Conservation (phyloP, 1,140 invertebrate species). For the Ylistrum balloti region DNA sequence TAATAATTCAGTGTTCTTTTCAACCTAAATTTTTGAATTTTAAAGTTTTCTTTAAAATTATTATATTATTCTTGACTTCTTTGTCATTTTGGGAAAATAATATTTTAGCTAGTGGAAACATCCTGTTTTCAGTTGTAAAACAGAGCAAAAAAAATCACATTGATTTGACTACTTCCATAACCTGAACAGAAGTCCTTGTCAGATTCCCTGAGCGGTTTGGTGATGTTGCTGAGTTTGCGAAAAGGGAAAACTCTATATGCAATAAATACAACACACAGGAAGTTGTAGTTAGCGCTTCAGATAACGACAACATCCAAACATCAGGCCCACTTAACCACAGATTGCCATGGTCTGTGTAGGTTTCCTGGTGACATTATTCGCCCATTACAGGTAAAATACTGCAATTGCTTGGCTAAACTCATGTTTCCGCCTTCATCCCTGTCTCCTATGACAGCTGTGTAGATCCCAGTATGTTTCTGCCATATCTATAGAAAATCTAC, state of each 20-base stretch:
- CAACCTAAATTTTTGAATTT: too few relatives aligned
- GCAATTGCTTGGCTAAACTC: not conserved
- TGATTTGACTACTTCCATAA: too few relatives aligned
- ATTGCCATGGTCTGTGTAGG: not conserved
- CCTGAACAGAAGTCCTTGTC: too few relatives aligned
- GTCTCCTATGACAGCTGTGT: not conserved
- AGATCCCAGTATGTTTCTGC: not conserved
- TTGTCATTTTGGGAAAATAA: too few relatives aligned
- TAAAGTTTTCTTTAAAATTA: too few relatives aligned
- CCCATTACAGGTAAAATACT: constrained; percentile 7
- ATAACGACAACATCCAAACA: constrained; percentile 9
- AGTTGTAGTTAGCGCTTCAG: not conserved
- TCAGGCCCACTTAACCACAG: constrained; percentile 11
- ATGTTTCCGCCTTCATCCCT: not conserved
- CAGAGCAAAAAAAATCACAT: too few relatives aligned
- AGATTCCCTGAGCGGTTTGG: too few relatives aligned
- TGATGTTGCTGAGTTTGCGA: not conserved
- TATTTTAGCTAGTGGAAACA: too few relatives aligned
- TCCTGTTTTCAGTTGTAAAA: too few relatives aligned
- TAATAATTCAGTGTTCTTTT: too few relatives aligned
- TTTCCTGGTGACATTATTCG: not conserved
- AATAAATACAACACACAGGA: constrained; percentile 22
- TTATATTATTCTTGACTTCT: too few relatives aligned
- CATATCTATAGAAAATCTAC: not conserved
- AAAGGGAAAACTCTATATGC: not conserved